These are phyloP conservation scores for Cyclina sinensis DNA, from an alignment of 1,140 invertebrate species.

Conservation along the genomic window DNA sequence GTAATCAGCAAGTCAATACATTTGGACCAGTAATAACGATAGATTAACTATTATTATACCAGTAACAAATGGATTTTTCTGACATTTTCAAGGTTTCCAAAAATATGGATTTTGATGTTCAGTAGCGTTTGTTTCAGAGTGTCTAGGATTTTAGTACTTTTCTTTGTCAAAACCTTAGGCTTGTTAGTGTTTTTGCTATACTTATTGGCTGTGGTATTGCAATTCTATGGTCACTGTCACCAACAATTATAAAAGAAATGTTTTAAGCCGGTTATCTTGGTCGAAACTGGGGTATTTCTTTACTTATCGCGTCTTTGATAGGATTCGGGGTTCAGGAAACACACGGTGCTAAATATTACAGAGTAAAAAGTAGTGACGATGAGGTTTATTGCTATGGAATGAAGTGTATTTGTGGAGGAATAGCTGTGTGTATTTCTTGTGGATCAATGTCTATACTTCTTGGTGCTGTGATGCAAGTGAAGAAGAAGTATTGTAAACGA, in stretches of 20 bases:
- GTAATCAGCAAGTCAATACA: conserved; percentile 59
- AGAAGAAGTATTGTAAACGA: not conserved
- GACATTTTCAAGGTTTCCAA: conserved; percentile 69
- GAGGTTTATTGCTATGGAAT: conserved; percentile 47
- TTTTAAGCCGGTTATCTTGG: conserved; percentile 64
- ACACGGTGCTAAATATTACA: conserved; percentile 58
- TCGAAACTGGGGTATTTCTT: conserved; percentile 61
- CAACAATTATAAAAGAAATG: conserved; percentile 61
- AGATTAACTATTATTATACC: conserved; percentile 61
- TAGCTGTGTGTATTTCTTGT: not conserved
- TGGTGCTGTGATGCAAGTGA: conserved; percentile 29
- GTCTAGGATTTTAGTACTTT: conserved; percentile 47
- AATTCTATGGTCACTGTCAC: conserved; percentile 55
- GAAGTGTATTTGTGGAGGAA: conserved; percentile 50
- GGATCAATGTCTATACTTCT: not conserved
- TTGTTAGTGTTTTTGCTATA: conserved; percentile 45
- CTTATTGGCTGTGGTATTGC: conserved; percentile 52
- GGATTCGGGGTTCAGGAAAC: conserved; percentile 40
- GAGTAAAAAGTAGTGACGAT: not conserved
- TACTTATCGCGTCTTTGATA: conserved; percentile 38
- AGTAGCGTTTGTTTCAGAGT: conserved; percentile 30
- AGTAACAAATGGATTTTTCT: conserved; percentile 65
- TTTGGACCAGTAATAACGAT: conserved; percentile 51
- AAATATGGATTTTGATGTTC: conserved; percentile 67
- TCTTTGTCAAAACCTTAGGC: conserved; percentile 18